These are phyloP conservation scores for Philaethria dido DNA, from an alignment of 2,888 invertebrate genomes.

Conservation along the genomic window DNA sequence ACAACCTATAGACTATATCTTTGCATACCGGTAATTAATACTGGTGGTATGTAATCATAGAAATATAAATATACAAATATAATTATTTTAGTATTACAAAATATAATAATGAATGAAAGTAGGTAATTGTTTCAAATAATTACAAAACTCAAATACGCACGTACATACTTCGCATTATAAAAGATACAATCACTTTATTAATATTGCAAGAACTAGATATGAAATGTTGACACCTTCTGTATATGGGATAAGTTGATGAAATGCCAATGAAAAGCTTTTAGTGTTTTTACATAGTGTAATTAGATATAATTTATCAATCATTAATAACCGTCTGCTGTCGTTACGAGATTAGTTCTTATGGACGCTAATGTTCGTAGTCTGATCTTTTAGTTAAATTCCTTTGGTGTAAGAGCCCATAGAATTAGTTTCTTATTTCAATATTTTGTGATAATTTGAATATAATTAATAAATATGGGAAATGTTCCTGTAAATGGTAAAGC, in stretches of 20 bases:
- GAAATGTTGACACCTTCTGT: constrained; percentile 25
- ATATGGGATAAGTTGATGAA: constrained; percentile 20
- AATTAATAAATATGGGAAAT: constrained; percentile 1
- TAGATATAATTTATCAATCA: constrained; percentile 21
- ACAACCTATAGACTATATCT: no score
- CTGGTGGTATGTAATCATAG: no score
- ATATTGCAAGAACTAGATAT: constrained; percentile 28
- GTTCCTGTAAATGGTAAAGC: background rate
- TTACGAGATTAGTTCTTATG: constrained; percentile 11
- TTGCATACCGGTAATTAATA: no score
- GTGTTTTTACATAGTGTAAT: constrained; percentile 18
- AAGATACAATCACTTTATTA: constrained; percentile 31
- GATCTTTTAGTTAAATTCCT: constrained; percentile 10
- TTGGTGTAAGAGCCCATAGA: background rate
- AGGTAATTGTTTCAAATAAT: constrained; percentile 39
- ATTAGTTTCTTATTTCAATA: constrained; percentile 7
- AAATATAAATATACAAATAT: background rate
- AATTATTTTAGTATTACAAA: background rate
- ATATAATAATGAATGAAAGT: constrained; percentile 38
- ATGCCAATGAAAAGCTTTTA: constrained; percentile 22
- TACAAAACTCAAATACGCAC: constrained; percentile 21
- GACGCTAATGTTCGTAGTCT: constrained; percentile 8
- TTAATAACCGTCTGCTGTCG: constrained; percentile 8
- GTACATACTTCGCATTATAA: constrained; percentile 21
- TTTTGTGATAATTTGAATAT: constrained; percentile 6